Percentiles rank a stretch among this genome's conserved stretches.
Evolutionary conservation across 2,797 vertebrate species (phyloP).

Genomic region (Phyllotis vaccarum): DNA sequence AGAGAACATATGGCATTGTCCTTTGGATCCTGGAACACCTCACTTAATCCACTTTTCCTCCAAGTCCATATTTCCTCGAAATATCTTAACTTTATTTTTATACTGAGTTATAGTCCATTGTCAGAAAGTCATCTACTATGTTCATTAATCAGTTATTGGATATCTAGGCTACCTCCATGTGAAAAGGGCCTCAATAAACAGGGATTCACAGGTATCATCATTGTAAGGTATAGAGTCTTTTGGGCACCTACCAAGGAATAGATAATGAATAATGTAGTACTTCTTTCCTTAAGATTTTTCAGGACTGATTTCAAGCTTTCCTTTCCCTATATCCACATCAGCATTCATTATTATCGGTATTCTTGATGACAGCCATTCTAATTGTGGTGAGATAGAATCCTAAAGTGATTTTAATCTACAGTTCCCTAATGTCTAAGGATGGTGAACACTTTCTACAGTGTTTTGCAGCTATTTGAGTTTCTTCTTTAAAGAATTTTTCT

Average conservation of each 20-base stretch:
- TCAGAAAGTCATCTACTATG: neutral
- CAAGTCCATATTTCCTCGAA: neutral
- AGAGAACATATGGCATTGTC: neutral
- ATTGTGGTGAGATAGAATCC: neutral
- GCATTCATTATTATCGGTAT: neutral
- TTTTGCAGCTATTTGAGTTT: neutral
- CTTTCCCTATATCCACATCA: neutral
- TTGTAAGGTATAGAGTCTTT: neutral
- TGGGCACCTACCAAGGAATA: neutral
- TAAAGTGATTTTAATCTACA: neutral
- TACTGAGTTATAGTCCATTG: neutral
- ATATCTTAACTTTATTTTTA: neutral
- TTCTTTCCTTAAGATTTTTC: neutral
- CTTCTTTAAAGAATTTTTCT: neutral
- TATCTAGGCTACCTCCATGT: neutral
- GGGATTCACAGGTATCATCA: no score
- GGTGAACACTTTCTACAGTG: neutral
- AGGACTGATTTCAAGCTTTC: no score
- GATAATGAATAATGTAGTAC: no score
- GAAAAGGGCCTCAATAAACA: neutral
- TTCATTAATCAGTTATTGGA: neutral
- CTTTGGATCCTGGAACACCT: neutral
- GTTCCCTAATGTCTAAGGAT: neutral
- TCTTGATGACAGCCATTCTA: neutral
- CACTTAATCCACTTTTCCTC: neutral